These are phyloP conservation scores for Marmota monax DNA, from an alignment of 2,113 vertebrate genomes.

Conservation along the genomic window DNA sequence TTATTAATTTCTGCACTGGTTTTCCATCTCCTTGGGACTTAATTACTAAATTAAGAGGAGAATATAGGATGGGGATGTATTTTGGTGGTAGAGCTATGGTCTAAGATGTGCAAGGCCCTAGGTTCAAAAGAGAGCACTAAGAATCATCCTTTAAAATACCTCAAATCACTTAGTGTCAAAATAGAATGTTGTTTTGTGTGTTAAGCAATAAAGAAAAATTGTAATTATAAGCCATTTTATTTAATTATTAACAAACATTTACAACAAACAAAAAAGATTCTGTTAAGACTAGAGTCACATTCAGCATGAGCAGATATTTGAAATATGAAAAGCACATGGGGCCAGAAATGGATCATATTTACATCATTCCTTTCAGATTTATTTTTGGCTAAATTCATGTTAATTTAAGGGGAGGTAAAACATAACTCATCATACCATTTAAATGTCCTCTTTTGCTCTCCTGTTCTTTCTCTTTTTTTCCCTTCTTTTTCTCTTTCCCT, in stretches of 20 bases:
- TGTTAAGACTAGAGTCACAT: background rate
- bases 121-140: background rate
- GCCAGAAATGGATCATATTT: background rate
- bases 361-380: slow-evolving; percentile 22
- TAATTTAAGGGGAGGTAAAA: background rate
- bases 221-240: background rate
- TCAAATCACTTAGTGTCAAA: background rate
- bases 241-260: slow-evolving; percentile 52
- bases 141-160: background rate
- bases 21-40: slow-evolving; percentile 31
- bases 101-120: background rate
- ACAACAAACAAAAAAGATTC: slow-evolving; percentile 39
- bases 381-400: slow-evolving; percentile 5
- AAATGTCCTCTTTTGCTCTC: background rate
- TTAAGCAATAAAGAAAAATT: background rate
- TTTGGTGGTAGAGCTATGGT: background rate
- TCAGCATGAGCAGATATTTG: background rate
- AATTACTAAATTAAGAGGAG: slow-evolving; percentile 17
- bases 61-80: background rate
- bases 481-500: background rate
- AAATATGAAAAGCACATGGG: background rate
- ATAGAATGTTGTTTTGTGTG: slow-evolving; percentile 19
- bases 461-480: background rate
- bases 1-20: background rate
- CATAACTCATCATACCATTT: background rate